Conservation (phyloP, 2,888 invertebrate genomes). For the Ochropleura plecta region DNA sequence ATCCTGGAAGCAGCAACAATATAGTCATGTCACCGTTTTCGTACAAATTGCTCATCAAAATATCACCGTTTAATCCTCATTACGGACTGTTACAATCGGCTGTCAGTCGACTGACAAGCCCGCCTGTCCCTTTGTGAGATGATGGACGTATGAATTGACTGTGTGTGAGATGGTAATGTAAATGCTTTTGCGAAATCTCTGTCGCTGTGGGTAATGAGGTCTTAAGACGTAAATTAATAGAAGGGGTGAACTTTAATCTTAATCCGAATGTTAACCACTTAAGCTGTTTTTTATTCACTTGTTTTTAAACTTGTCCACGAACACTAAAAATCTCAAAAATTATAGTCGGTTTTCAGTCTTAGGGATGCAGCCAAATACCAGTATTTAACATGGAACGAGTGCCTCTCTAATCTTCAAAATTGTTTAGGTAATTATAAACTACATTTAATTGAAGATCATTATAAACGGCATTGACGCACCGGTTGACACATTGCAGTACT, state of each 20-base stretch:
- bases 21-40: conserved; percentile 55
- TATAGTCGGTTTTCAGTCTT: neutral
- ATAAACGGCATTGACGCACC: neutral
- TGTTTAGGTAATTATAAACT: neutral
- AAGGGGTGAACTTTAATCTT: neutral
- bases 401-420: neutral
- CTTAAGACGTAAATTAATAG: neutral
- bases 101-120: conserved; percentile 61
- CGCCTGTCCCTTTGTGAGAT: conserved; percentile 71
- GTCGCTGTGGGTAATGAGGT: conserved; percentile 4
- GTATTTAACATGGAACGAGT: neutral
- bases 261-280: no score
- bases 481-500: conserved; percentile 8
- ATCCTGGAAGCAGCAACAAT: conserved; percentile 49
- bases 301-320: no score
- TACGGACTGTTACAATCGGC: conserved; percentile 71
- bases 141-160: conserved; percentile 82
- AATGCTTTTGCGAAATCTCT: conserved; percentile 39
- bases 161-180: conserved; percentile 32
- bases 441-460: neutral
- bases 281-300: no score
- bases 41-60: conserved; percentile 69
- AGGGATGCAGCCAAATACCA: neutral
- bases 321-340: no score
- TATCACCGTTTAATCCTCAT: conserved; percentile 70